Evolutionary conservation across 1,140 invertebrate species (phyloP).

Genomic region (Nebria ingens): DNA sequence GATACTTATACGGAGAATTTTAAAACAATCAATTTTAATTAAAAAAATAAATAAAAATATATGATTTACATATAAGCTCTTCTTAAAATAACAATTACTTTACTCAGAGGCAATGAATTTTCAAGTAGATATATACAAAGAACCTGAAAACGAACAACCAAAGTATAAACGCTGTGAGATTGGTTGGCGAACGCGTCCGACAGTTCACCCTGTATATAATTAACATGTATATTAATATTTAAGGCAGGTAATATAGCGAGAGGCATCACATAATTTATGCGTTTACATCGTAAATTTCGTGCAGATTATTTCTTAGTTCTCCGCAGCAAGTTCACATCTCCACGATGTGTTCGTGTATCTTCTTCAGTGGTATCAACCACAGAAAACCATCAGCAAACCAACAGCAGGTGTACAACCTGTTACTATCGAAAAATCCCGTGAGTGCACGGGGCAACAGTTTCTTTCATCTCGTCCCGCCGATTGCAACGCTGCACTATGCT

Average conservation of each 20-base stretch:
- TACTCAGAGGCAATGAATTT: too few relatives aligned
- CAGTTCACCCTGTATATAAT: background rate
- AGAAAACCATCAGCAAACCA: background rate
- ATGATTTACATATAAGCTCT: too few relatives aligned
- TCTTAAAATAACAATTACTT: too few relatives aligned
- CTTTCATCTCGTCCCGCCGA: background rate
- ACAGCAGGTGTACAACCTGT: background rate
- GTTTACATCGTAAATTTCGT: slow-evolving; percentile 4
- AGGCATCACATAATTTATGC: slow-evolving; percentile 2
- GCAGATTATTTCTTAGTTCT: slow-evolving; percentile 1
- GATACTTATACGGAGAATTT: too few relatives aligned
- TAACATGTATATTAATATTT: slow-evolving; percentile 9
- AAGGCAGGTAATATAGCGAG: slow-evolving; percentile 3
- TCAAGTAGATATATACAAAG: too few relatives aligned
- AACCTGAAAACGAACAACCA: too few relatives aligned
- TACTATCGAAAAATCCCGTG: background rate
- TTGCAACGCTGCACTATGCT: background rate
- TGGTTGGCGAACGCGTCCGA: background rate
- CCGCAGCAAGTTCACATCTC: background rate
- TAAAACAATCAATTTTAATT: too few relatives aligned
- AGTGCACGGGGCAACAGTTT: background rate
- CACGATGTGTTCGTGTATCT: too few relatives aligned
- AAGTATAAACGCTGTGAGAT: slow-evolving; percentile 1
- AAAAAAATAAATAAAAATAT: too few relatives aligned
- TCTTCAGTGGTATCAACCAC: background rate